These are phyloP conservation scores for Magallana gigas DNA, from an alignment of 1,140 invertebrate genomes.

Conservation along the genomic window DNA sequence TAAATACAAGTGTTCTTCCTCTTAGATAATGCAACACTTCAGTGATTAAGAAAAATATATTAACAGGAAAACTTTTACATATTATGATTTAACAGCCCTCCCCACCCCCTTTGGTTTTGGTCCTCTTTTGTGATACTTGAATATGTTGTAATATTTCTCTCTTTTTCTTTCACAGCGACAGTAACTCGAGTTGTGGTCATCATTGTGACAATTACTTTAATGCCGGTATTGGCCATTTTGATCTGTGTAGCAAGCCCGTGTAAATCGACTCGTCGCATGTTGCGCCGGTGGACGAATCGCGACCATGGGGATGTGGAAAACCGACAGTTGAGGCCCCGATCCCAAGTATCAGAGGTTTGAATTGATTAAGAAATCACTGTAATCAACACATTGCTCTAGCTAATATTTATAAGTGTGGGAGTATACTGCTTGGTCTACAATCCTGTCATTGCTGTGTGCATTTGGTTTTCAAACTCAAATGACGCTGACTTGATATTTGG, in stretches of 20 bases:
- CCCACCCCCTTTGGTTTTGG: no score
- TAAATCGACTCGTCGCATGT: constrained; percentile 57
- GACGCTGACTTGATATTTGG: no score
- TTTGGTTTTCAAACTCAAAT: no score
- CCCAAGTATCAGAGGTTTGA: constrained; percentile 56
- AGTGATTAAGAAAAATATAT: background rate
- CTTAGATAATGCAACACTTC: background rate
- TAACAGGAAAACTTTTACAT: background rate
- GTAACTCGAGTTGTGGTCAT: constrained; percentile 55
- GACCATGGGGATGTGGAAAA: constrained; percentile 56
- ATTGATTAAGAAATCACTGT: background rate
- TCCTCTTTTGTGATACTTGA: no score
- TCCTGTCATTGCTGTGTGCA: no score
- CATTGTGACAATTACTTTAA: constrained; percentile 56
- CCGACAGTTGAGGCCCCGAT: constrained; percentile 54
- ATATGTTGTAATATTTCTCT: background rate
- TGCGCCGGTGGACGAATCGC: constrained; percentile 54
- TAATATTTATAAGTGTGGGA: no score
- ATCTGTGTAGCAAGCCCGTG: constrained; percentile 58
- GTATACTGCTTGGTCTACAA: no score
- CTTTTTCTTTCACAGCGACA: constrained; percentile 45
- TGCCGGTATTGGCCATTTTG: constrained; percentile 57
- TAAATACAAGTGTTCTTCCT: background rate
- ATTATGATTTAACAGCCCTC: no score
- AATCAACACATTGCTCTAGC: background rate